These are phyloP conservation scores for Bovichtus variegatus DNA, from an alignment of 2,797 vertebrate species.

Conservation along the genomic window DNA sequence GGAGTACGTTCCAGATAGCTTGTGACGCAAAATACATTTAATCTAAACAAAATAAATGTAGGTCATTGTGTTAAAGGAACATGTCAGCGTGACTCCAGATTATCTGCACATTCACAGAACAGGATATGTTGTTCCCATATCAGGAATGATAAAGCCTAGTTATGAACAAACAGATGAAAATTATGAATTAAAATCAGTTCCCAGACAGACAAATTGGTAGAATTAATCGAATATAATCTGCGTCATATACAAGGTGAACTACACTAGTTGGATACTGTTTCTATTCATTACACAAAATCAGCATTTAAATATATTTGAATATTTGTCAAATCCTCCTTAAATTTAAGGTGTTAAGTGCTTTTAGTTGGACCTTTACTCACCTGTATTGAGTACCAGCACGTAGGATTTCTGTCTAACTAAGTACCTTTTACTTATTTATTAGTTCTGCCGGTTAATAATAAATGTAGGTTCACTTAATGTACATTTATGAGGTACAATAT, in stretches of 20 bases:
- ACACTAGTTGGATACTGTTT: neutral
- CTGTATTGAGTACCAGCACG: neutral
- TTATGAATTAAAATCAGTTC: neutral
- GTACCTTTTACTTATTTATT: neutral
- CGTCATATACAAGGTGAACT: neutral
- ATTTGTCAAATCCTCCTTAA: too few species aligned
- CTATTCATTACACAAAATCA: neutral
- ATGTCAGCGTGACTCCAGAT: neutral
- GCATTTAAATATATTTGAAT: neutral
- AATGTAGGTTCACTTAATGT: neutral
- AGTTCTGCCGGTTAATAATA: neutral
- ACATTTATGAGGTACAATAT: too few species aligned
- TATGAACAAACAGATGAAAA: neutral
- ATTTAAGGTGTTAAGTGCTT: too few species aligned
- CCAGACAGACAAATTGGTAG: neutral
- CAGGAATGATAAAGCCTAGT: neutral
- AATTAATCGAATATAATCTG: neutral
- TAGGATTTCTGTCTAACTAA: neutral
- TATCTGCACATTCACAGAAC: neutral
- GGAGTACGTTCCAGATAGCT: neutral
- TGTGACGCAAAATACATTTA: conserved; percentile 11
- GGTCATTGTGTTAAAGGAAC: conserved; percentile 19
- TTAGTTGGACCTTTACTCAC: neutral
- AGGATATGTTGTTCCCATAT: neutral
- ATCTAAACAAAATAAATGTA: conserved; percentile 12